A percentile compares a stretch with the other conserved stretches of the same genome.
Evolutionary conservation across 2,797 vertebrate genomes (phyloP).

Genomic region (Triplophysa yarkandensis): DNA sequence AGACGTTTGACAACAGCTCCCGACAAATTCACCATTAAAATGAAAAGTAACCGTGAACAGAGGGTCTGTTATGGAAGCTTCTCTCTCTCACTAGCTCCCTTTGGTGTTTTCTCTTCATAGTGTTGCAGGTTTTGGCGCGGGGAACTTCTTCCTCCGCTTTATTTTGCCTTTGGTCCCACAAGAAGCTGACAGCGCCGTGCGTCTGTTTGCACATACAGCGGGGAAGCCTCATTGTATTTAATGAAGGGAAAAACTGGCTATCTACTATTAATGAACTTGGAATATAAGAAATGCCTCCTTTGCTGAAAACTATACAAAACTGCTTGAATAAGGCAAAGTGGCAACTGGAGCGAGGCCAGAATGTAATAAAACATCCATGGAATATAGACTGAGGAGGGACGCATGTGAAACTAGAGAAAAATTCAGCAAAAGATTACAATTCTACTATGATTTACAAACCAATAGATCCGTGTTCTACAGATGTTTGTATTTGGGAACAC

Average conservation of each 20-base stretch:
- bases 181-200: constrained; percentile 73
- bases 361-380: constrained; percentile 77
- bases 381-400: constrained; percentile 56
- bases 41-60: constrained; percentile 71
- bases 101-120: constrained; percentile 42
- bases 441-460: constrained; percentile 1
- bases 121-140: constrained; percentile 51
- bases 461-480: no score
- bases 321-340: constrained; percentile 75
- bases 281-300: constrained; percentile 70
- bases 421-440: background rate
- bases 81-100: constrained; percentile 50
- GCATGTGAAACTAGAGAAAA: constrained; percentile 28
- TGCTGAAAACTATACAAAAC: constrained; percentile 77
- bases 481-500: no score
- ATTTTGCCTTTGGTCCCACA: constrained; percentile 75
- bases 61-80: constrained; percentile 66
- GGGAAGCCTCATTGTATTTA: constrained; percentile 79
- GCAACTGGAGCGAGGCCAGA: constrained; percentile 73
- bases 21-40: constrained; percentile 83
- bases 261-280: constrained; percentile 81
- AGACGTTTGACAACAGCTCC: constrained; percentile 76
- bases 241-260: constrained; percentile 81
- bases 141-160: constrained; percentile 64
- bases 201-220: constrained; percentile 70